Conservation (phyloP, 2,888 invertebrate genomes). For the Hydriomena furcata region DNA sequence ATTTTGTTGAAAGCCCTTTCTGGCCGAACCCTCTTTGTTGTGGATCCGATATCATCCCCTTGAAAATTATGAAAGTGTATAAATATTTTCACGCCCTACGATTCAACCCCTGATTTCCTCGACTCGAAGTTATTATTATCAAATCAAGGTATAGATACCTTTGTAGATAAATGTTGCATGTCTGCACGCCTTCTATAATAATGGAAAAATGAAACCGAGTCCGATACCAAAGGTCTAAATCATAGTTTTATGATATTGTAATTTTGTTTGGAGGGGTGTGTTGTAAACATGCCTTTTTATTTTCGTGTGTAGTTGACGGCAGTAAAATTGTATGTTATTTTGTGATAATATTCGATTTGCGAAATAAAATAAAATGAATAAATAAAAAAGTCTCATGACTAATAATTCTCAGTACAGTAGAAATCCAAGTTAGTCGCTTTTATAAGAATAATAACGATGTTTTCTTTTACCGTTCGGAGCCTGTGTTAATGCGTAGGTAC, state of each 20-base stretch:
- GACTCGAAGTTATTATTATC: constrained; percentile 81
- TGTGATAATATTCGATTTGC: too few species aligned
- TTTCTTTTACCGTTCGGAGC: too few species aligned
- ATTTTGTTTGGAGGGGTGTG: constrained; percentile 55
- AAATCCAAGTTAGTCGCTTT: too few species aligned
- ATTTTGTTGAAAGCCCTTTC: constrained; percentile 76
- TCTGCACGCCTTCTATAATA: constrained; percentile 61
- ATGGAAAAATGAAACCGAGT: constrained; percentile 77
- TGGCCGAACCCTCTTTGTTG: constrained; percentile 63
- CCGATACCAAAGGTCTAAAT: constrained; percentile 68
- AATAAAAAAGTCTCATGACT: too few species aligned
- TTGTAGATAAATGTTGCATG: constrained; percentile 70
- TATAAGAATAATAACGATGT: too few species aligned
- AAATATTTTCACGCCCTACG: constrained; percentile 80
- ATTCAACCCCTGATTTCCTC: constrained; percentile 69
- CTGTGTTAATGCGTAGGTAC: too few species aligned
- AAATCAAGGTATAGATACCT: constrained; percentile 80
- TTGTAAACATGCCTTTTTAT: constrained; percentile 36
- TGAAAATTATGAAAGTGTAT: constrained; percentile 83
- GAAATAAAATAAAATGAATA: too few species aligned
- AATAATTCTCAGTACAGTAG: too few species aligned
- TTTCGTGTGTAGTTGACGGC: constrained; percentile 30
- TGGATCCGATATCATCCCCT: constrained; percentile 75
- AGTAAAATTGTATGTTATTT: constrained; percentile 14
- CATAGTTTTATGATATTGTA: constrained; percentile 77